Evolutionary conservation across 2,797 vertebrate genomes (phyloP).

Genomic region (Aeoliscus strigatus): DNA sequence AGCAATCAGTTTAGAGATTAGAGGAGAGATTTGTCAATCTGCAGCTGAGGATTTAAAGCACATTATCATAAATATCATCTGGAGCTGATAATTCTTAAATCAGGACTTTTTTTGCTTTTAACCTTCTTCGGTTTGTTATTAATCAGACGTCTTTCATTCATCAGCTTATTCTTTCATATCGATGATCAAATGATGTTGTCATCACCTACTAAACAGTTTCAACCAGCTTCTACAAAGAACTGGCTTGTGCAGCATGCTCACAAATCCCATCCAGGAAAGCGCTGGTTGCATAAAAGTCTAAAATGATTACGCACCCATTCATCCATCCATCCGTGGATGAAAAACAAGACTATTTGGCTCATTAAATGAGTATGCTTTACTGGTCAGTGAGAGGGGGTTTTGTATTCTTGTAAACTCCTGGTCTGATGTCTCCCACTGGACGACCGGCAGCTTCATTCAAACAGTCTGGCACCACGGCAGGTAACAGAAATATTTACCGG

Average conservation of each 20-base stretch:
- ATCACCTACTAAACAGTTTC: constrained; percentile 6
- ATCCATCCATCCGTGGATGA: constrained; percentile 14
- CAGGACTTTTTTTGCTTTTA: too few relatives aligned
- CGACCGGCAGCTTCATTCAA: constrained; percentile 6
- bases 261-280: constrained; percentile 29
- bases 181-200: too few relatives aligned
- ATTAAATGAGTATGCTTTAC: constrained; percentile 37
- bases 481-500: too few relatives aligned
- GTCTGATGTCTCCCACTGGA: constrained; percentile 11
- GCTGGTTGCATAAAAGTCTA: constrained; percentile 28
- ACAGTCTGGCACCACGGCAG: too few relatives aligned
- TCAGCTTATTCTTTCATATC: too few relatives aligned
- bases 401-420: constrained; percentile 25
- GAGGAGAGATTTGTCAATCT: too few relatives aligned
- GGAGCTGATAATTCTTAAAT: too few relatives aligned
- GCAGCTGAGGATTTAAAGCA: too few relatives aligned
- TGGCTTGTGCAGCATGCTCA: constrained; percentile 24
- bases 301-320: constrained; percentile 42
- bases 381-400: constrained; percentile 10
- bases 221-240: constrained; percentile 22
- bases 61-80: too few relatives aligned
- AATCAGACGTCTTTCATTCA: too few relatives aligned
- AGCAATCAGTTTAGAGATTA: too few relatives aligned
- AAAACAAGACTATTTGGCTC: constrained; percentile 21
- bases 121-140: too few relatives aligned